phyloP scores from a whole-genome alignment of 2,888 invertebrate genomes.

The Morpho helenor region DNA sequence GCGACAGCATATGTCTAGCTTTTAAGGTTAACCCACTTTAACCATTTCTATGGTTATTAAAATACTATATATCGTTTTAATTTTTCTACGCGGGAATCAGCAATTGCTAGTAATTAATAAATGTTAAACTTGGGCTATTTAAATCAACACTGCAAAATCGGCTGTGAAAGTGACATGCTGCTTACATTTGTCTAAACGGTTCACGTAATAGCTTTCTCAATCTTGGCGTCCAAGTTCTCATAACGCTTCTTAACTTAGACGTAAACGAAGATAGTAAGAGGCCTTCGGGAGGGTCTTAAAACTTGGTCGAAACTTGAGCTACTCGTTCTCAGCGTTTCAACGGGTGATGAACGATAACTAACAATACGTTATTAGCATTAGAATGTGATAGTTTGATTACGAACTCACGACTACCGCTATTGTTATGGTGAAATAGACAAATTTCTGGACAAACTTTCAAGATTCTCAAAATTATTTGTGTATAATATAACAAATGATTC shows the following conservation, averaged over 20 bases:
- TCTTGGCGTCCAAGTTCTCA: constrained; percentile 77
- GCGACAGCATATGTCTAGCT: no score
- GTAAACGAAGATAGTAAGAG: constrained; percentile 76
- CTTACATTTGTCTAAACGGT: constrained; percentile 75
- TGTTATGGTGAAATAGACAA: neutral
- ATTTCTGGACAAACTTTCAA: no score
- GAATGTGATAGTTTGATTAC: constrained; percentile 44
- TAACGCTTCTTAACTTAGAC: constrained; percentile 78
- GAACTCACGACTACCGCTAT: neutral
- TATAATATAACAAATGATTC: no score
- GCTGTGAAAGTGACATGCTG: constrained; percentile 75
- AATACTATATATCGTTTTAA: neutral
- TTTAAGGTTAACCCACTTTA: no score
- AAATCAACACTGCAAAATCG: constrained; percentile 74
- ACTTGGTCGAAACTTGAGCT: constrained; percentile 72
- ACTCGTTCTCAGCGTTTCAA: constrained; percentile 67
- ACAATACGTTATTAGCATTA: constrained; percentile 73
- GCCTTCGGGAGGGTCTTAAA: constrained; percentile 74
- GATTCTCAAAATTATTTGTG: no score
- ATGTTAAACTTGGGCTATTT: constrained; percentile 64
- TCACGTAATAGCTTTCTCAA: constrained; percentile 77
- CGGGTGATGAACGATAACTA: constrained; percentile 52
- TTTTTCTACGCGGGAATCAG: neutral
- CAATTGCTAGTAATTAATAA: constrained; percentile 44
- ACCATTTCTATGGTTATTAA: neutral